Evolutionary conservation across 2,797 vertebrate genomes (phyloP).

Genomic region (Hemitrygon akajei): DNA sequence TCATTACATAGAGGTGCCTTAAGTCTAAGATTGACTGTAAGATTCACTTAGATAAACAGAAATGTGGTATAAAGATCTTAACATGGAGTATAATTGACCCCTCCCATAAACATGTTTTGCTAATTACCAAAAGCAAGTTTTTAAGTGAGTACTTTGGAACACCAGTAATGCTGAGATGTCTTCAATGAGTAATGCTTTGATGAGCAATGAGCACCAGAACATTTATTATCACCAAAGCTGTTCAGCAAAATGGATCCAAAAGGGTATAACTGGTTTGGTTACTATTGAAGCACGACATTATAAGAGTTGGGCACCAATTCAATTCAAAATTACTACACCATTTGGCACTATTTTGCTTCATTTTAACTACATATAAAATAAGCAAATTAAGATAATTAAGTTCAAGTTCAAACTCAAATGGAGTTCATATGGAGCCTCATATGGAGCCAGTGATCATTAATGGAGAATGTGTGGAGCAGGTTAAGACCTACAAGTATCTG

Average conservation of each 20-base stretch:
- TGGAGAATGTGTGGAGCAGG: no score
- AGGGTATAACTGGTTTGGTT: neutral
- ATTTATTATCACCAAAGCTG: neutral
- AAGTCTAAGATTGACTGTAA: neutral
- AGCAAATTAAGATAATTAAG: neutral
- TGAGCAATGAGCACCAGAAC: neutral
- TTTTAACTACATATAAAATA: neutral
- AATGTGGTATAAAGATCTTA: neutral
- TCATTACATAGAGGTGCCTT: neutral
- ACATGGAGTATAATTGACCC: neutral
- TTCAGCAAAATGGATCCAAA: neutral
- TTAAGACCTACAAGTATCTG: no score
- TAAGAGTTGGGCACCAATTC: neutral
- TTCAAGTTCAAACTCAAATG: no score
- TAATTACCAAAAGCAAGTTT: neutral
- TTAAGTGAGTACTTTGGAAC: neutral
- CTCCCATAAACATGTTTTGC: neutral
- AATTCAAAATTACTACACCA: neutral
- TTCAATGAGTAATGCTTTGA: neutral
- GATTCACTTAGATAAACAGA: neutral
- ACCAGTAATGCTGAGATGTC: neutral
- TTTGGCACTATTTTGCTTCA: neutral
- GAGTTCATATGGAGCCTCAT: no score
- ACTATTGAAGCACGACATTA: neutral
- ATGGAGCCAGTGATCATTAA: no score